Conservation (phyloP, 2,888 invertebrate species). For the Notocelia uddmanniana region DNA sequence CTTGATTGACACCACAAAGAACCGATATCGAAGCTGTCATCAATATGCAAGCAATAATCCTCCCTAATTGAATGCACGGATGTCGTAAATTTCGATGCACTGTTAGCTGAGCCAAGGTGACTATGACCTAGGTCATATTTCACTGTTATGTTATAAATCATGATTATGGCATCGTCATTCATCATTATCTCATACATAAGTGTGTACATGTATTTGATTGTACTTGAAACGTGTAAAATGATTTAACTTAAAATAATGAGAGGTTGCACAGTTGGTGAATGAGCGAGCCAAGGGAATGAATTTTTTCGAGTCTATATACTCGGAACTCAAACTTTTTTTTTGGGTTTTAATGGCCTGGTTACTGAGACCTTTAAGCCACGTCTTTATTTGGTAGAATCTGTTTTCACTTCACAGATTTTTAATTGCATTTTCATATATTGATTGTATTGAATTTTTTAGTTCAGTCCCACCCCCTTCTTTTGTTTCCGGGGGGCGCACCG, state of each 20-base stretch:
- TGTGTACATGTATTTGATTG: neutral
- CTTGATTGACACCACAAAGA: conserved; percentile 46
- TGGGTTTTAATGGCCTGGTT: too few species aligned
- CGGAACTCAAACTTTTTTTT: too few species aligned
- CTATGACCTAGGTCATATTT: conserved; percentile 12
- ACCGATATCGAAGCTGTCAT: conserved; percentile 23
- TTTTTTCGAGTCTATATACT: too few species aligned
- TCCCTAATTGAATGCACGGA: conserved; percentile 8
- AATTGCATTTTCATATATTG: too few species aligned
- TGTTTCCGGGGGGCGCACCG: too few species aligned
- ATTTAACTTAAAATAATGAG: neutral
- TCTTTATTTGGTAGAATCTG: too few species aligned
- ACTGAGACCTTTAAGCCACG: too few species aligned
- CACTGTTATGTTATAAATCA: neutral
- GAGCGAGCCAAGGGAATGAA: too few species aligned
- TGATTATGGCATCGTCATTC: conserved; percentile 43
- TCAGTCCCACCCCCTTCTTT: too few species aligned
- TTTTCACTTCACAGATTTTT: too few species aligned
- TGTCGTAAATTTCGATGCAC: conserved; percentile 16
- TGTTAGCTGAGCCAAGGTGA: conserved; percentile 16
- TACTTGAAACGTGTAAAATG: neutral
- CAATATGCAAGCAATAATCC: conserved; percentile 26
- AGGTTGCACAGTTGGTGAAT: too few species aligned
- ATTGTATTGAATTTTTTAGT: too few species aligned
- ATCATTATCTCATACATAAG: neutral